phyloP scores from a whole-genome alignment of 2,797 vertebrate genomes.

The Limosa lapponica region DNA sequence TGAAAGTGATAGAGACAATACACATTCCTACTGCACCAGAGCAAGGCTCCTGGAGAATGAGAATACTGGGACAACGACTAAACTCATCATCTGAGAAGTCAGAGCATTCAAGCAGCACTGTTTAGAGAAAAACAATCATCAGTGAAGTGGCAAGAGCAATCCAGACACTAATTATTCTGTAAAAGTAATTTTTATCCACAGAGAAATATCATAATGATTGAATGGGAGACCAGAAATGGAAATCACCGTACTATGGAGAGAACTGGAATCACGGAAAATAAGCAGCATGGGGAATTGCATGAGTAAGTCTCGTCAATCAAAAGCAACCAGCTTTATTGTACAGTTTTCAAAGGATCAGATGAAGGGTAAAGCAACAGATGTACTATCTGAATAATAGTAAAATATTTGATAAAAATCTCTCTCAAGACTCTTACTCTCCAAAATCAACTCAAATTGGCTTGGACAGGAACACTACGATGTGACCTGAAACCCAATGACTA shows the following conservation, averaged over 20 bases:
- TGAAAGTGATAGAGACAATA: not conserved
- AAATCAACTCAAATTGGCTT: conserved; percentile 6
- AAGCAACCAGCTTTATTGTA: not conserved
- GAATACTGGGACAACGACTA: not conserved
- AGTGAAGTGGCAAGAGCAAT: not conserved
- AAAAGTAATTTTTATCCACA: not conserved
- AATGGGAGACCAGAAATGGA: not conserved
- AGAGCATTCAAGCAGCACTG: not conserved
- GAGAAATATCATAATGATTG: not conserved
- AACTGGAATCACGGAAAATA: not conserved
- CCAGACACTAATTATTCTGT: not conserved
- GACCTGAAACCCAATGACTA: not conserved
- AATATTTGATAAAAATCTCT: not conserved
- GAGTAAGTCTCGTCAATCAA: not conserved
- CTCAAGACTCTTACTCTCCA: not conserved
- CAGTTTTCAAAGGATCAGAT: not conserved
- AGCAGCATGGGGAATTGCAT: not conserved
- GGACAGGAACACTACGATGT: not conserved
- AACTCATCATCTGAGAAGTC: not conserved
- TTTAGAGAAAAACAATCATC: not conserved
- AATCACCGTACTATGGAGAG: not conserved
- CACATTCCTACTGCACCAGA: not conserved
- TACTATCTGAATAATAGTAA: not conserved
- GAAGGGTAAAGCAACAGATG: conserved; percentile 24
- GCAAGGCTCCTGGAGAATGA: not conserved